A percentile compares a stretch with the other conserved stretches of the same genome.
These are phyloP conservation scores for Conus ventricosus DNA, from an alignment of 1,140 invertebrate species.

Conservation along the genomic window DNA sequence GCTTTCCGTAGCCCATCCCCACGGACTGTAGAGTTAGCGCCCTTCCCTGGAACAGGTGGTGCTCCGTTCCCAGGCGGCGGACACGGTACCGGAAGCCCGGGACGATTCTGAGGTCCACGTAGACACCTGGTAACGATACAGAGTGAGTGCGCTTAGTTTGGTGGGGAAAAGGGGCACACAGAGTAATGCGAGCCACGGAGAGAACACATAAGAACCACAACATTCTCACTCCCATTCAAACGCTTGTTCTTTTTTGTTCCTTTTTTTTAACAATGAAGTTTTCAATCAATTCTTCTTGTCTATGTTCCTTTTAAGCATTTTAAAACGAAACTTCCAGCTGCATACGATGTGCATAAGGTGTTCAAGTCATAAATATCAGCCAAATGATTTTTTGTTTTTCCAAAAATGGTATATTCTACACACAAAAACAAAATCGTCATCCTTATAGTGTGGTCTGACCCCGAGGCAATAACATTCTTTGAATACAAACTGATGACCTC, in stretches of 20 bases:
- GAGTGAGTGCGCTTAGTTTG: constrained; percentile 36
- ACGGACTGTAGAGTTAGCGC: constrained; percentile 81
- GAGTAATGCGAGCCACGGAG: not conserved
- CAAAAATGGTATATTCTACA: not conserved
- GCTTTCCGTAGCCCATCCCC: constrained; percentile 85
- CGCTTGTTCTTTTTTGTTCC: not conserved
- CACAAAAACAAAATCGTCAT: not conserved
- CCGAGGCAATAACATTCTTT: not conserved
- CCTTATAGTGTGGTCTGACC: constrained; percentile 26
- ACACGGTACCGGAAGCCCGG: constrained; percentile 85
- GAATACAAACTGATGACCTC: no score
- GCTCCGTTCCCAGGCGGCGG: constrained; percentile 79
- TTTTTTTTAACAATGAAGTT: no score
- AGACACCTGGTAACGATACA: constrained; percentile 79
- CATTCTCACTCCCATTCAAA: not conserved
- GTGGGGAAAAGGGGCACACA: not conserved
- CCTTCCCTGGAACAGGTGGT: constrained; percentile 81
- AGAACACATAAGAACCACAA: not conserved
- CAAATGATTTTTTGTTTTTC: not conserved
- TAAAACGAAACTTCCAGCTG: no score
- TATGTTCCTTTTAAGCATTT: no score
- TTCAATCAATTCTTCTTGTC: no score
- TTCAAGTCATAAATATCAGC: no score
- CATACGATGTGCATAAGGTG: no score
- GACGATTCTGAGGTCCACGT: constrained; percentile 83